Base-by-base conservation (phyloP, 2,113 vertebrate genomes). In the Mobula hypostoma region DNA sequence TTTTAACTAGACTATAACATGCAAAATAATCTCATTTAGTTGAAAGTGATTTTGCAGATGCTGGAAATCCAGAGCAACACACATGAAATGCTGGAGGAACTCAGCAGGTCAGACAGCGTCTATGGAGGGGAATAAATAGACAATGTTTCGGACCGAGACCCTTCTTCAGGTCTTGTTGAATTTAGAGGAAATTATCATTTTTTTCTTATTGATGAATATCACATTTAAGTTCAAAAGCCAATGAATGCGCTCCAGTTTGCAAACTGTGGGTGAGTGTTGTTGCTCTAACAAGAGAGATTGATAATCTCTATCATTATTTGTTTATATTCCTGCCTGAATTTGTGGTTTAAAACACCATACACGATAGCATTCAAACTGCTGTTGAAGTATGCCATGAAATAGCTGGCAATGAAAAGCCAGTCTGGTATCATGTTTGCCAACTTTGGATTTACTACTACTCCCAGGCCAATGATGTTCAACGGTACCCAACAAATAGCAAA, bases 311-410 rank as follows among this genome's bases (percentile, higher is more conserved):
- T 94, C 80, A 97, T 95, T 61, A 98, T 98, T 95, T 97, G 96
- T 95, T 97, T 97, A 96, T 98, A 97, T 95, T 98, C 97, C 94
- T 97, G 97, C 94, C 97, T 96, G 95, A 98, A 98, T 95, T 97
- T 98, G 94, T 97, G 96, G 95, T 98, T 98, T 94, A 98, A 95
- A 90, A 95, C 97, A 0, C 97, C 97, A 17, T 98, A 98, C 94
- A 98, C 95, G 7, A 98, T 97, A 0, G 97, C 97, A 2, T 98
- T 98, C 94, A 98, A 96, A 95, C 97, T 97, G 96, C 97, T 98
- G 95, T 98, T 98, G 95, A 97, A 98, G 92, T 98, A 98, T 2
- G 97, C 97, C 97, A 97, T 97, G 94, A 98, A 97, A 96, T 98
- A 98, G 94, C 97, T 98, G 94, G 96, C 96, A 0, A 96, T 97